These are phyloP conservation scores for Aphidius gifuensis DNA, from an alignment of 1,140 invertebrate species.

Conservation along the genomic window DNA sequence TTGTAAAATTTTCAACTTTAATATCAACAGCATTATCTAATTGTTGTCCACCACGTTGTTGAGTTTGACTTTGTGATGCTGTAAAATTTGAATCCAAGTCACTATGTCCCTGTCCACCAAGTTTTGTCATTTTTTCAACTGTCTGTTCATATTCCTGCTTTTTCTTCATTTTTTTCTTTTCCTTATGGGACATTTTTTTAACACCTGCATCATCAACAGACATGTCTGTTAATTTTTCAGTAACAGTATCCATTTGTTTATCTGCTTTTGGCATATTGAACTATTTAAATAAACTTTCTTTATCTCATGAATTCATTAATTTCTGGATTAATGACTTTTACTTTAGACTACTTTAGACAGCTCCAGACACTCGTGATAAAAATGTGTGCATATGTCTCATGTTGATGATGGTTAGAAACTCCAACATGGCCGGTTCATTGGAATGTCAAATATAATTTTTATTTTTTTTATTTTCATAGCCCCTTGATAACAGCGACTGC, in stretches of 20 bases:
- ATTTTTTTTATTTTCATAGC: too few relatives aligned
- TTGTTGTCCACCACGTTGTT: constrained; percentile 64
- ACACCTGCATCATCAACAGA: constrained; percentile 36
- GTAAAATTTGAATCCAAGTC: constrained; percentile 93
- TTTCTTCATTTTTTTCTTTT: constrained; percentile 92
- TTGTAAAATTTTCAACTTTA: constrained; percentile 98
- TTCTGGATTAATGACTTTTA: too few relatives aligned
- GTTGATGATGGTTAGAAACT: too few relatives aligned
- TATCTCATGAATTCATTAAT: too few relatives aligned
- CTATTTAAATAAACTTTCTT: too few relatives aligned
- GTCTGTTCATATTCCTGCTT: constrained; percentile 89
- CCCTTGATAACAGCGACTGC: too few relatives aligned
- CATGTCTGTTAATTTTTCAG: constrained; percentile 41
- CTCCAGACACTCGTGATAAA: too few relatives aligned
- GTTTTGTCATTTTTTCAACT: constrained; percentile 83
- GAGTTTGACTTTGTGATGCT: constrained; percentile 71
- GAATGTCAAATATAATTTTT: too few relatives aligned
- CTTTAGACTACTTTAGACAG: too few relatives aligned
- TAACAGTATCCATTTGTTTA: constrained; percentile 39
- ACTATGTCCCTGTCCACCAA: constrained; percentile 82
- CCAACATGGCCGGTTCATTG: too few relatives aligned
- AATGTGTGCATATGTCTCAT: too few relatives aligned
- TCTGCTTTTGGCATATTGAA: constrained; percentile 10
- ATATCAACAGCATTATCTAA: constrained; percentile 96
- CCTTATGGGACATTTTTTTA: constrained; percentile 85